Percentiles rank a stretch among this genome's conserved stretches.
Evolutionary conservation across 2,113 vertebrate species (phyloP).

Genomic region (Tyrannus savana): DNA sequence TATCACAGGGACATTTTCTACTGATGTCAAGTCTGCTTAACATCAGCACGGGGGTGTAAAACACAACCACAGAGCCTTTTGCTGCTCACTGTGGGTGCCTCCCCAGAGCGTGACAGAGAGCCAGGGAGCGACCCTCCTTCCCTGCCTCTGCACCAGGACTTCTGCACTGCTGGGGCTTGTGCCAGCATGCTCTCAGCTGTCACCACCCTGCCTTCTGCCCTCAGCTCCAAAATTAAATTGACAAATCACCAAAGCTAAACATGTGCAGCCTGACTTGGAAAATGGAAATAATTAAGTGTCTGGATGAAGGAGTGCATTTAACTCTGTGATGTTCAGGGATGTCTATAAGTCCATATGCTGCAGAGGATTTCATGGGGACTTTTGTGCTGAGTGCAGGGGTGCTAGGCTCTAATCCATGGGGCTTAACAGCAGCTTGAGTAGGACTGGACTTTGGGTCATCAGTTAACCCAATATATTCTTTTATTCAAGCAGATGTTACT

Average conservation of each 20-base stretch:
- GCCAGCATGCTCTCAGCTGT: not conserved
- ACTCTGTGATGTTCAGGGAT: not conserved
- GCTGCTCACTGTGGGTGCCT: accelerated
- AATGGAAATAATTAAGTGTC: not conserved
- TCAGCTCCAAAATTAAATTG: not conserved
- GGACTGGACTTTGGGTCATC: not conserved
- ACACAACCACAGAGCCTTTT: not conserved
- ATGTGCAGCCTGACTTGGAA: not conserved
- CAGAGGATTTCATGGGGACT: not conserved
- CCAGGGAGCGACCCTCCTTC: accelerated
- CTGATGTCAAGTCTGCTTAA: not conserved
- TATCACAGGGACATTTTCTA: not conserved
- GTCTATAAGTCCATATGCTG: not conserved
- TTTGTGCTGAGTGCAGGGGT: not conserved
- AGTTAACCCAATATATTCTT: not conserved
- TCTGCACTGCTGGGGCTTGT: not conserved
- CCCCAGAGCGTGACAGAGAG: accelerated
- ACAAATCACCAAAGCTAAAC: not conserved
- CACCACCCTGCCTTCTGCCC: not conserved
- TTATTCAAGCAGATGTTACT: not conserved
- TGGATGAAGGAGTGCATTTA: not conserved
- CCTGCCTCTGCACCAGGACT: not conserved
- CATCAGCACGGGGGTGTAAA: not conserved
- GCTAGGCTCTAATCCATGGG: not conserved
- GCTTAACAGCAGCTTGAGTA: not conserved